Evolutionary conservation across 2,113 vertebrate genomes (phyloP), one percentile per base, ranked within the genome.

Genomic region (Rhegmatorhina hoffmannsi): DNA sequence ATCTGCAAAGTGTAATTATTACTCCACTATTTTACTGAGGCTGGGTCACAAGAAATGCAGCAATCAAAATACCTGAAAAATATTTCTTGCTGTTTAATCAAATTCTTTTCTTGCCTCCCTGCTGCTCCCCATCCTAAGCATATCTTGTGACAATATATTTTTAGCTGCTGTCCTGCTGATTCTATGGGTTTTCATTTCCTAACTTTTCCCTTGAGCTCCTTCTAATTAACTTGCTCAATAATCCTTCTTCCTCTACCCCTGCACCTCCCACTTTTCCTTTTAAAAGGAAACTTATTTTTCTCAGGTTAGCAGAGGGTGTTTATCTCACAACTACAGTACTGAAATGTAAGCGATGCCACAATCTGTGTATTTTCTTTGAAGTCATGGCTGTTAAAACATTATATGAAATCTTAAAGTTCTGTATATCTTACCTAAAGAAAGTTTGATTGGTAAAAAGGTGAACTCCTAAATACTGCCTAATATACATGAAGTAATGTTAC

Each of bases 101-200:
- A 92, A 90, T 85, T 47, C 70, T 89, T 82, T 82, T 73, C 91
- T 87, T 94, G 75, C 50, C 21, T 95, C 63, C 79, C 94, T 81
- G 55, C 94, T 2, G 43, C 72, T 92, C 33, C n/a, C n/a, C 49
- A 89, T 52, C 52, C 50, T 82, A 7, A 3, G 59, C 4, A 7
- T 83, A 79, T 74, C 55, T 84, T 93, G 59, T 33, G 74, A 91
- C 7, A 21, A 86, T 63, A 25, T 93, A 94, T 93, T 94, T 95
- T 94, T 96, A 92, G 95, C 93, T 86, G 55, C 85, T 2, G 1
- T 91, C 84, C 70, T 63, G 91, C 93, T 91, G 95, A 92, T 95
- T 96, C 82, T 84, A 55, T 47, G 75, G 21, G 44, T 59, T 97
- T 95, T 93, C 91, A 95, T 97, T 96, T 96, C 93, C 93, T 95